Evolutionary conservation across 2,888 invertebrate species (phyloP).

Genomic region (Cosmia trapezina): DNA sequence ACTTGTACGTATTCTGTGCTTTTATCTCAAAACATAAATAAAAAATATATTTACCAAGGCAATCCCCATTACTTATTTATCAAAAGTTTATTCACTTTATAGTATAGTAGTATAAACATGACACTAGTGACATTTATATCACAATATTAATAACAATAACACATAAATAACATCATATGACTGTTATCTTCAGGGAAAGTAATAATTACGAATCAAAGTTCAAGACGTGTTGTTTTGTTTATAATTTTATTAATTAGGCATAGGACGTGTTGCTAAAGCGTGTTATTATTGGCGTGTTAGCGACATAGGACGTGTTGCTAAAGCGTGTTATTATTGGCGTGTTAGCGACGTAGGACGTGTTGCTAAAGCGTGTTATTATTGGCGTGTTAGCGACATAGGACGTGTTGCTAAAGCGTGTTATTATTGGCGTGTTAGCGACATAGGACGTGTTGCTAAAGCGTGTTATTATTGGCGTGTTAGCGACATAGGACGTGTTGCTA

Average conservation of each 20-base stretch:
- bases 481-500: too few relatives aligned
- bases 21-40: conserved; percentile 13
- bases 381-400: too few relatives aligned
- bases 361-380: too few relatives aligned
- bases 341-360: too few relatives aligned
- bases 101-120: conserved; percentile 27
- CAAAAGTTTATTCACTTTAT: conserved; percentile 24
- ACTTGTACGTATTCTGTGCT: too few relatives aligned
- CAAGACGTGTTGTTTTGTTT: conserved; percentile 32
- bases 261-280: neutral
- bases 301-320: too few relatives aligned
- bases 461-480: too few relatives aligned
- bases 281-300: too few relatives aligned
- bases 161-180: conserved; percentile 58
- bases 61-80: conserved; percentile 11
- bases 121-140: conserved; percentile 11
- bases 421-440: too few relatives aligned
- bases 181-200: conserved; percentile 59
- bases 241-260: conserved; percentile 20
- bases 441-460: too few relatives aligned
- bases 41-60: conserved; percentile 14
- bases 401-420: too few relatives aligned
- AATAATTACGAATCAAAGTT: conserved; percentile 44
- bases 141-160: conserved; percentile 46
- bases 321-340: too few relatives aligned